phyloP scores from a whole-genome alignment of 2,888 invertebrate species.

The Steinernema scapterisci region DNA sequence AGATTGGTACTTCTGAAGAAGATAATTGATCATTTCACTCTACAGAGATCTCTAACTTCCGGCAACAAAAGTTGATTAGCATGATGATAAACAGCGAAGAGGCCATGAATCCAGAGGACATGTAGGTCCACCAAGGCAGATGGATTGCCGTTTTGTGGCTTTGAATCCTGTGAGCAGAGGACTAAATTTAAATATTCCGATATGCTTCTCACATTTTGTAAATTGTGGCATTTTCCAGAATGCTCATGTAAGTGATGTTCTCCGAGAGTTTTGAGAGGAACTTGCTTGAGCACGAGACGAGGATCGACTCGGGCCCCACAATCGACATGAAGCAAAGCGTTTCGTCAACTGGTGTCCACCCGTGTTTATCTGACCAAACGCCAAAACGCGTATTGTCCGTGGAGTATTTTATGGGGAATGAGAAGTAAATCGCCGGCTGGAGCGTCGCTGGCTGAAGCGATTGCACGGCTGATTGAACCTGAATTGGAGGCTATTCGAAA shows the following conservation, averaged over 20 bases:
- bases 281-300: slow-evolving; percentile 4
- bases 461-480: slow-evolving; percentile 27
- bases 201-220: not conserved
- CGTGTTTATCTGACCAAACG: slow-evolving; percentile 4
- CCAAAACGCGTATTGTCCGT: slow-evolving; percentile 6
- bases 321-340: slow-evolving; percentile 14
- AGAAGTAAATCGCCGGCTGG: slow-evolving; percentile 24
- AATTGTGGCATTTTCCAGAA: slow-evolving; percentile 12
- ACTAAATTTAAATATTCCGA: not conserved
- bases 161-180: not conserved
- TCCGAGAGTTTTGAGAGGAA: not conserved
- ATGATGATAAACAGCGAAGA: slow-evolving; percentile 6
- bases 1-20: not conserved
- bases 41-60: not conserved
- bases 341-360: slow-evolving; percentile 21
- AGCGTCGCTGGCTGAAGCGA: slow-evolving; percentile 6
- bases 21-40: not conserved
- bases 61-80: not conserved
- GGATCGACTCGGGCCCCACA: slow-evolving; percentile 1
- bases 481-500: slow-evolving; percentile 11
- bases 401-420: slow-evolving; percentile 23
- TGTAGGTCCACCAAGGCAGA: slow-evolving; percentile 18
- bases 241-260: slow-evolving; percentile 6
- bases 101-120: slow-evolving; percentile 1
- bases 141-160: not conserved